Evolutionary conservation across 2,888 invertebrate genomes (phyloP), one percentile per base, ranked within the genome.

Genomic region (Lottia scabra): DNA sequence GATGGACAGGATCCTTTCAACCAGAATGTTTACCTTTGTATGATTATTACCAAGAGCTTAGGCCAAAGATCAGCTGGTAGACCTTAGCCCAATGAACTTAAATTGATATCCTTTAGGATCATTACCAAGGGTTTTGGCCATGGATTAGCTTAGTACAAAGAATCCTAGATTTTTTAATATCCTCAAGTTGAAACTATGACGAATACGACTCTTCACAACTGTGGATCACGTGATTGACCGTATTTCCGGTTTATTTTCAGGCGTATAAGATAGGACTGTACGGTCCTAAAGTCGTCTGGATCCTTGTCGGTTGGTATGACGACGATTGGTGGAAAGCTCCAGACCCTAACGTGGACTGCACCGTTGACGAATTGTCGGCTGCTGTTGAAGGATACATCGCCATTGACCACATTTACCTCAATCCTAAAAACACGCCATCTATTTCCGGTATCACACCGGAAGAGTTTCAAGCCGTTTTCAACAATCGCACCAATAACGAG

Each of bases 251-350:
- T 10, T 64, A 23, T 48, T 26, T 67, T 27, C 30, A 67, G 67
- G 67, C 67, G 4, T 67, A 27, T 38, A 67, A 48, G 13, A 27
- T 27, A 15, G 67, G 67, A 27, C 23, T 67, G 38, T 67, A 67
- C 27, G 67, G 67, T 15, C 16, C 23, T 26, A 67, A 67, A 48
- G 26, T 67, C 15, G 46, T 67, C 15, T 67, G 67, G 67, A 27
- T 67, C 10, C n/a, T 67, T 15, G 48, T 48, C 8, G 67, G 67
- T 16, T 67, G 67, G 67, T 67, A 48, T 48, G 67, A 67, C 48
- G 30, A 30, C 16, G 23, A 67, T 16, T 67, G 67, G 67, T 67
- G 30, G 27, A 44, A 19, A 2, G 26, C 15, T 1, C 27, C n/a
- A 12, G 65, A 65, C 23, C 27, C 46, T 15, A 44, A 43, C 15